Percentiles rank a stretch among this genome's conserved stretches.
Evolutionary conservation across 1,140 invertebrate species (phyloP).

Genomic region (Arctopsyche grandis): DNA sequence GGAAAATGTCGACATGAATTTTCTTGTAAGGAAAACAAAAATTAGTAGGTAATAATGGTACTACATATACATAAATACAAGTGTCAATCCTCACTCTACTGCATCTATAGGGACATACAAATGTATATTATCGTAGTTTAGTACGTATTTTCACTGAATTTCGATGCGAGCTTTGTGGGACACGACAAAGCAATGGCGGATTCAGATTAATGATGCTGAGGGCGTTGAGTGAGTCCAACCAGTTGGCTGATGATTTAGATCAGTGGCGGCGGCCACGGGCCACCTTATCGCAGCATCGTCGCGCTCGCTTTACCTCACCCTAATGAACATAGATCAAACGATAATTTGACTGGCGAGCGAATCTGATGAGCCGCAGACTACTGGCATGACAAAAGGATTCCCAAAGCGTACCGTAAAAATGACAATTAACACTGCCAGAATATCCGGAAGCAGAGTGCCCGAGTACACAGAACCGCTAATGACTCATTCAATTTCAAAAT

Average conservation of each 20-base stretch:
- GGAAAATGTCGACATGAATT: too few species aligned
- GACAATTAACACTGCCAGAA: slow-evolving; percentile 4
- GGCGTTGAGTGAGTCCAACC: slow-evolving; percentile 27
- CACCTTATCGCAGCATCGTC: slow-evolving; percentile 24
- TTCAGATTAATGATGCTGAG: slow-evolving; percentile 21
- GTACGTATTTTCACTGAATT: too few species aligned
- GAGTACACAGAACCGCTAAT: background rate
- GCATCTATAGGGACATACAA: too few species aligned
- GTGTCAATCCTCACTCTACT: too few species aligned
- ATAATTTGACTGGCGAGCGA: slow-evolving; percentile 38
- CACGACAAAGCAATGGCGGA: background rate
- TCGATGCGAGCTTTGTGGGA: background rate
- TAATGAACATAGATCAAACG: slow-evolving; percentile 48
- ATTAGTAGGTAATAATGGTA: too few species aligned
- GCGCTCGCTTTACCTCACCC: slow-evolving; percentile 37
- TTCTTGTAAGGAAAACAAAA: too few species aligned
- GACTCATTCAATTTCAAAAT: background rate
- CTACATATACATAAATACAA: too few species aligned
- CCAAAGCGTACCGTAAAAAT: background rate
- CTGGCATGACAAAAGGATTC: slow-evolving; percentile 3
- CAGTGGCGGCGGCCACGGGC: background rate
- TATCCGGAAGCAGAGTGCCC: background rate
- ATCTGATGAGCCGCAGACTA: background rate
- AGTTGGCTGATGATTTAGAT: slow-evolving; percentile 19
- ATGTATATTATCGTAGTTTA: too few species aligned